A percentile compares a stretch with the other conserved stretches of the same genome.
Evolutionary conservation across 2,888 invertebrate genomes (phyloP).

Genomic region (Lypha dubia): DNA sequence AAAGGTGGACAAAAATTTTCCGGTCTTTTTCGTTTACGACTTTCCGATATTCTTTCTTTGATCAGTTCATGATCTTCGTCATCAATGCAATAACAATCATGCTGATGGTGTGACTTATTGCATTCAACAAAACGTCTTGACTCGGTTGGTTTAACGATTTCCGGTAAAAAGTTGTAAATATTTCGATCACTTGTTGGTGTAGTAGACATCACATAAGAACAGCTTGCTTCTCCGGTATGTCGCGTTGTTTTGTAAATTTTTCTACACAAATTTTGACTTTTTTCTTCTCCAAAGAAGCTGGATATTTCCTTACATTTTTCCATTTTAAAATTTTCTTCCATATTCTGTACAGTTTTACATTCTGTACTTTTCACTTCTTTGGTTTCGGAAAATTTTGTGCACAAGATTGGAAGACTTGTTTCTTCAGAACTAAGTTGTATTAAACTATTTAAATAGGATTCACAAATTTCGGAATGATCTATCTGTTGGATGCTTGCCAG

Average conservation of each 20-base stretch:
- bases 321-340: no score
- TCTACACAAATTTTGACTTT: no score
- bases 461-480: background rate
- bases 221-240: background rate
- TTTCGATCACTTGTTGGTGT: background rate
- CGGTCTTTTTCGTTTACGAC: conserved; percentile 48
- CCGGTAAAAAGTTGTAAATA: conserved; percentile 29
- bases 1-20: conserved; percentile 68
- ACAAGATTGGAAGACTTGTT: background rate
- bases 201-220: background rate
- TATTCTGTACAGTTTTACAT: background rate
- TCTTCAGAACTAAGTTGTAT: conserved; percentile 28
- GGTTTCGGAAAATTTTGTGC: background rate
- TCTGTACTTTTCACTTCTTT: background rate
- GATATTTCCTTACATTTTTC: background rate
- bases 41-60: conserved; percentile 54
- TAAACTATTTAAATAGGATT: background rate
- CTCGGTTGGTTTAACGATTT: background rate
- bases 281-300: background rate
- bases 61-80: conserved; percentile 53
- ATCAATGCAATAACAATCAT: conserved; percentile 8
- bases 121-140: conserved; percentile 11
- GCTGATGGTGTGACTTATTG: conserved; percentile 25
- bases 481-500: background rate
- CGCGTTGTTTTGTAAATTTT: background rate